phyloP scores from a whole-genome alignment of 2,888 invertebrate species.

The Ophion obscuratus region DNA sequence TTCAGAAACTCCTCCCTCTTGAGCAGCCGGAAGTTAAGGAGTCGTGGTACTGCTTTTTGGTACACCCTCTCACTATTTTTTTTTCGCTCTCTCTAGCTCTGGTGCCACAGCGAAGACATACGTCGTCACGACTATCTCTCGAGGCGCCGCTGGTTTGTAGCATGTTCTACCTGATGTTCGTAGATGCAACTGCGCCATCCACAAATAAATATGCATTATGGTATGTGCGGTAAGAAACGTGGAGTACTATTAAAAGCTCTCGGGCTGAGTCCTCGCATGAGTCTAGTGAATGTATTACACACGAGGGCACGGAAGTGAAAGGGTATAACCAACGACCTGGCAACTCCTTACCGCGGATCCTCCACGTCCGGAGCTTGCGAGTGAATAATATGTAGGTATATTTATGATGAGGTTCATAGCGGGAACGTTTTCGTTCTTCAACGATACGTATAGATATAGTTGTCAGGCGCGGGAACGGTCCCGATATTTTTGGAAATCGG shows the following conservation, averaged over 20 bases:
- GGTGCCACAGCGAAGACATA: constrained; percentile 34
- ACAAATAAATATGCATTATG: constrained; percentile 6
- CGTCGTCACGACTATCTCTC: constrained; percentile 38
- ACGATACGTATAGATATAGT: too few species aligned
- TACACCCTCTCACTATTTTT: constrained; percentile 7
- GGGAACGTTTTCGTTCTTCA: too few species aligned
- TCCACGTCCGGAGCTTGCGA: constrained; percentile 20
- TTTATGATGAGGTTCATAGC: too few species aligned
- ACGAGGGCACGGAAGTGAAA: constrained; percentile 47
- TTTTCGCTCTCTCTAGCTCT: not conserved
- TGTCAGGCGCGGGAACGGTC: too few species aligned
- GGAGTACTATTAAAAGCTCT: constrained; percentile 58
- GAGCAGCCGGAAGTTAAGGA: constrained; percentile 35
- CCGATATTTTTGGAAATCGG: too few species aligned
- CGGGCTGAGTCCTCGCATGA: constrained; percentile 10
- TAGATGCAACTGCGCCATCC: constrained; percentile 34
- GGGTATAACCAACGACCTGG: constrained; percentile 40
- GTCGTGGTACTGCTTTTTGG: constrained; percentile 36
- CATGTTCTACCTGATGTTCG: constrained; percentile 8
- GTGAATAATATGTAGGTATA: constrained; percentile 33
- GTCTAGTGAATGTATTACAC: constrained; percentile 37
- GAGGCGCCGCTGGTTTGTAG: constrained; percentile 13
- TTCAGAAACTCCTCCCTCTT: constrained; percentile 41
- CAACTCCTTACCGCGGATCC: constrained; percentile 49
- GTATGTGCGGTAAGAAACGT: constrained; percentile 15